These are phyloP conservation scores for Polyodon spathula DNA, from an alignment of 2,113 vertebrate species.

Conservation along the genomic window DNA sequence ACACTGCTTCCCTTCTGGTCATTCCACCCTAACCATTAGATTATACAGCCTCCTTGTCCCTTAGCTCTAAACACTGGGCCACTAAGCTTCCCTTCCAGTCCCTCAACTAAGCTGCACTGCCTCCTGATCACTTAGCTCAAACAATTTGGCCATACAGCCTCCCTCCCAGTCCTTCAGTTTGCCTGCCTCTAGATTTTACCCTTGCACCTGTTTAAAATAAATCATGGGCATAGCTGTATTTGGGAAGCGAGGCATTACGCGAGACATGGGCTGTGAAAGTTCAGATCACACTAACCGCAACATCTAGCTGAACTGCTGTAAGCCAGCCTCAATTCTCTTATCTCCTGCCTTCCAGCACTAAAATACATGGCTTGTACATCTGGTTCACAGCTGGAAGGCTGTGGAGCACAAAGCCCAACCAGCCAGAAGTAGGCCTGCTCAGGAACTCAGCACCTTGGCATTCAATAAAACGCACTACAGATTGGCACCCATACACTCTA, in stretches of 20 bases:
- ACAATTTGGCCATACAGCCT: slow-evolving; percentile 49
- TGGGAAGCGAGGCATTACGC: slow-evolving; percentile 69
- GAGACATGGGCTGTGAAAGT: slow-evolving; percentile 63
- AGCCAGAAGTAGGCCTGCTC: slow-evolving; percentile 3
- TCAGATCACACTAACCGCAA: slow-evolving; percentile 54
- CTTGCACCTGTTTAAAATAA: slow-evolving; percentile 67
- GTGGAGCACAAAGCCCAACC: slow-evolving; percentile 30
- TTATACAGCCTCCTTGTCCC: slow-evolving; percentile 25
- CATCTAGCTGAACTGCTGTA: slow-evolving; percentile 51
- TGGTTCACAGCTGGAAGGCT: slow-evolving; percentile 55
- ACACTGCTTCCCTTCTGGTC: no score
- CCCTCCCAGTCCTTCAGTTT: slow-evolving; percentile 37
- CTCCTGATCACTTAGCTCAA: slow-evolving; percentile 29
- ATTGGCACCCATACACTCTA: no score
- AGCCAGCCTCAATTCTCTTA: slow-evolving; percentile 46
- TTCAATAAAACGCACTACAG: no score
- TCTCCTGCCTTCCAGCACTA: slow-evolving; percentile 44
- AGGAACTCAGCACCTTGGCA: slow-evolving; percentile 4
- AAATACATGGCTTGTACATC: slow-evolving; percentile 56
- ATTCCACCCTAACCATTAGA: no score
- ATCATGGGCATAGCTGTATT: slow-evolving; percentile 58
- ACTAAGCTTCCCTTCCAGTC: slow-evolving; percentile 27
- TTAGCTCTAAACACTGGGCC: slow-evolving; percentile 34
- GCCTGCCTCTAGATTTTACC: background rate
- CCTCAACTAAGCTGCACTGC: slow-evolving; percentile 39